Base-by-base conservation (phyloP, 2,113 vertebrate species). In the Eublepharis macularius region DNA sequence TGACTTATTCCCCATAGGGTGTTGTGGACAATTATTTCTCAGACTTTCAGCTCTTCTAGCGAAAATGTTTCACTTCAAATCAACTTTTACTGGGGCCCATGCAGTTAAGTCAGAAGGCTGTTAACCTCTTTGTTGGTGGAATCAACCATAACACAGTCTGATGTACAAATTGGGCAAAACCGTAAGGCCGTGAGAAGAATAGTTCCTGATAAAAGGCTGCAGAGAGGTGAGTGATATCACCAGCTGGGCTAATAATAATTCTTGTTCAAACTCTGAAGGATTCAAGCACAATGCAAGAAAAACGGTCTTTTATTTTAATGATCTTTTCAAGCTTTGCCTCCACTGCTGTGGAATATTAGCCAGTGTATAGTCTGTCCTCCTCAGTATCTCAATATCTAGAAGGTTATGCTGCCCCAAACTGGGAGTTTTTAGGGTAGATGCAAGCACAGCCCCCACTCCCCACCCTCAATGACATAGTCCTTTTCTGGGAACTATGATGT, bases 21-120 rank as follows among this genome's bases (percentile, higher is more conserved):
- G 24, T 1, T 4, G 34, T 36, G 13, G 68, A 41, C 32, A 51
- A 76, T 76, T 94, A 93, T 93, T 93, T 92, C 91, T 93, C 92
- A 91, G 92, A 91, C 92, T 92, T 87, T 87, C 93, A 93, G 93
- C 89, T 94, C 92, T 92, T 92, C 76, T 86, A 94, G 83, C 87
- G 2, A 89, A 93, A 94, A 92, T 81, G 92, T 90, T 91, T 89
- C 87, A 49, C 83, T 89, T 90, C 85, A 91, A 86, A 85, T 92
- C 90, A 91, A 41, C 47, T 88, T 92, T 77, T 86, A 92, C 90
- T 92, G 92, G 93, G 54, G 84, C 39, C 90, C 92, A 87, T 87
- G 91, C 60, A 85, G 87, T 85, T 87, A 93, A 90, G 90, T 88
- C 0, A 0, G 80, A 90, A 87, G 87, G 91, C 82, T 54, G 85